Evolutionary conservation across 2,797 vertebrate species (phyloP).

Genomic region (Pangasius sanitwongsei): DNA sequence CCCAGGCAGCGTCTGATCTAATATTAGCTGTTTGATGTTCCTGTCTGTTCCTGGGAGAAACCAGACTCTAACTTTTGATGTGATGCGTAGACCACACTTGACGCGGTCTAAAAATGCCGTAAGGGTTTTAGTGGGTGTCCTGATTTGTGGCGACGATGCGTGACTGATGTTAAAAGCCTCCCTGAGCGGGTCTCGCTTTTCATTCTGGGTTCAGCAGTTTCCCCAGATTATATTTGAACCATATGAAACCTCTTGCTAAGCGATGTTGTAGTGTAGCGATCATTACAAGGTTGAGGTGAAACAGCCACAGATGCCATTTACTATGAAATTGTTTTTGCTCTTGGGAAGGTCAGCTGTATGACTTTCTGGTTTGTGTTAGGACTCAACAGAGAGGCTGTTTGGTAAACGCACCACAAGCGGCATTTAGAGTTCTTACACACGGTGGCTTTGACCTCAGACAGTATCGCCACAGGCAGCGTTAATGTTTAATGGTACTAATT

Average conservation of each 20-base stretch:
- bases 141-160: background rate
- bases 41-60: slow-evolving; percentile 63
- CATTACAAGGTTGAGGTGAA: background rate
- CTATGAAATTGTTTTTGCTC: background rate
- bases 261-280: background rate
- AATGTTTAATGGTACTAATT: background rate
- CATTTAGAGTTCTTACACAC: background rate
- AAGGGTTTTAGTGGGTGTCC: background rate
- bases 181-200: background rate
- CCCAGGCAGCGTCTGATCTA: slow-evolving; percentile 57
- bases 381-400: slow-evolving; percentile 11
- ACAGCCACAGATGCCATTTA: background rate
- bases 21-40: slow-evolving; percentile 68
- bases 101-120: background rate
- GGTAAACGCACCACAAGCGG: background rate
- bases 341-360: background rate
- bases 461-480: background rate
- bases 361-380: slow-evolving; percentile 10
- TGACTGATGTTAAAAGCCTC: background rate
- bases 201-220: background rate
- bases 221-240: background rate
- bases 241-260: background rate
- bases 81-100: background rate
- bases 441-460: background rate
- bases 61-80: slow-evolving; percentile 56